A percentile compares a stretch with the other conserved stretches of the same genome.
These are phyloP conservation scores for Lordiphosa stackelbergi DNA, from an alignment of 1,140 invertebrate genomes.

Conservation along the genomic window DNA sequence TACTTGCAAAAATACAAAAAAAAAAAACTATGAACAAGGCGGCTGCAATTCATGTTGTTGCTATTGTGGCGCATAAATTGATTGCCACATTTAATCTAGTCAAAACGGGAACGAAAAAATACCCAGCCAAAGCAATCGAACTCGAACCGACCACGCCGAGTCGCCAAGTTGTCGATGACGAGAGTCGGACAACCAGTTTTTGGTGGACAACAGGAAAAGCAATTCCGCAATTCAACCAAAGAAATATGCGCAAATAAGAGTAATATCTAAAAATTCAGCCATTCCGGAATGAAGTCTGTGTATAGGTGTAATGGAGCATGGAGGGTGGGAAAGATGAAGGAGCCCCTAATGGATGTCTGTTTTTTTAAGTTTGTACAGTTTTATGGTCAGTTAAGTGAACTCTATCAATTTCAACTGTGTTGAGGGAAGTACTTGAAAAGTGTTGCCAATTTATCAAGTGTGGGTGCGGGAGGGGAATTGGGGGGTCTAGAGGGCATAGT, in stretches of 20 bases:
- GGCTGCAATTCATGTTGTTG: slow-evolving; percentile 40
- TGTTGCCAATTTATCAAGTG: too few species aligned
- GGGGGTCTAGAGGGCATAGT: too few species aligned
- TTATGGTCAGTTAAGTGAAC: slow-evolving; percentile 18
- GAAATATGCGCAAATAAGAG: slow-evolving; percentile 52
- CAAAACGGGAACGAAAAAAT: slow-evolving; percentile 51
- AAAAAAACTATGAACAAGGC: slow-evolving; percentile 27
- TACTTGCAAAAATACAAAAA: slow-evolving; percentile 23
- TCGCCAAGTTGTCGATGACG: slow-evolving; percentile 39
- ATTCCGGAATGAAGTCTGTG: slow-evolving; percentile 24
- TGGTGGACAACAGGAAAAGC: slow-evolving; percentile 45
- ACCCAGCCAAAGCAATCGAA: slow-evolving; percentile 6
- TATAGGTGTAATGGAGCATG: slow-evolving; percentile 2
- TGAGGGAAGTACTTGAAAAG: too few species aligned
- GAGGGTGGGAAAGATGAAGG: slow-evolving; percentile 27
- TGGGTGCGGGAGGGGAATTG: too few species aligned
- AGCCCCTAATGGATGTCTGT: neutral
- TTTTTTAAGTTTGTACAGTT: too few species aligned
- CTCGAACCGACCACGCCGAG: slow-evolving; percentile 24
- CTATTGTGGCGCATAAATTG: slow-evolving; percentile 42
- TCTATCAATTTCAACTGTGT: slow-evolving; percentile 6
- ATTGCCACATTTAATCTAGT: slow-evolving; percentile 65
- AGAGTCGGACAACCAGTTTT: slow-evolving; percentile 52
- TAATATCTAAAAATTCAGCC: slow-evolving; percentile 18
- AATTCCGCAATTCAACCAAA: slow-evolving; percentile 34